A percentile compares a stretch with the other conserved stretches of the same genome.
phyloP scores from a whole-genome alignment of 2,888 invertebrate species.

The Parasteatoda lunata region DNA sequence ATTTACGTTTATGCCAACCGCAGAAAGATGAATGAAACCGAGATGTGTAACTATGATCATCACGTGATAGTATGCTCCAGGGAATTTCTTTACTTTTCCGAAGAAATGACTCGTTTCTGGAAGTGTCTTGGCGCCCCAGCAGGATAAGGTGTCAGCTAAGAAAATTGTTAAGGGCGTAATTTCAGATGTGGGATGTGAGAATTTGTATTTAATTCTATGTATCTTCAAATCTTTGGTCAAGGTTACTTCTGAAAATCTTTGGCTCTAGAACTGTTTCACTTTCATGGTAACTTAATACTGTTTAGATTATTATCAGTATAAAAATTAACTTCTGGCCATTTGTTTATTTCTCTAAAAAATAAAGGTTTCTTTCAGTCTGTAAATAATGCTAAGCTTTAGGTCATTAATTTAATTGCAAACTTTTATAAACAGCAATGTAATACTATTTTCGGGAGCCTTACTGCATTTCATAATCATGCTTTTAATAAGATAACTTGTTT shows the following conservation, averaged over 20 bases:
- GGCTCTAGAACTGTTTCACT: not conserved
- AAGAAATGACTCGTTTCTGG: constrained; percentile 31
- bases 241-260: constrained; percentile 2
- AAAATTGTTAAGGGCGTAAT: constrained; percentile 28
- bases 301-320: too few relatives aligned
- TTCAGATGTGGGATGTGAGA: constrained; percentile 1
- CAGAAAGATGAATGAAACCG: constrained; percentile 60
- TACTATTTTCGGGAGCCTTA: too few relatives aligned
- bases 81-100: constrained; percentile 28
- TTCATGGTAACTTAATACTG: too few relatives aligned
- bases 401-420: too few relatives aligned
- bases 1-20: constrained; percentile 12
- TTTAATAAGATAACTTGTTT: too few relatives aligned
- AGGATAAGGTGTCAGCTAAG: constrained; percentile 11
- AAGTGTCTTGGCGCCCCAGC: constrained; percentile 41
- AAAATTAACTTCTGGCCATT: too few relatives aligned
- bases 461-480: too few relatives aligned
- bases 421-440: too few relatives aligned
- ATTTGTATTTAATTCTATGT: not conserved
- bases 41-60: constrained; percentile 24
- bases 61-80: constrained; percentile 13
- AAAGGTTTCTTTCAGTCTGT: too few relatives aligned
- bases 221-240: constrained; percentile 25
- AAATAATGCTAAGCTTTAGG: too few relatives aligned
- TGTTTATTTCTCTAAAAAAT: too few relatives aligned